phyloP scores from a whole-genome alignment of 2,888 invertebrate species.

The Trissolcus japonicus region DNA sequence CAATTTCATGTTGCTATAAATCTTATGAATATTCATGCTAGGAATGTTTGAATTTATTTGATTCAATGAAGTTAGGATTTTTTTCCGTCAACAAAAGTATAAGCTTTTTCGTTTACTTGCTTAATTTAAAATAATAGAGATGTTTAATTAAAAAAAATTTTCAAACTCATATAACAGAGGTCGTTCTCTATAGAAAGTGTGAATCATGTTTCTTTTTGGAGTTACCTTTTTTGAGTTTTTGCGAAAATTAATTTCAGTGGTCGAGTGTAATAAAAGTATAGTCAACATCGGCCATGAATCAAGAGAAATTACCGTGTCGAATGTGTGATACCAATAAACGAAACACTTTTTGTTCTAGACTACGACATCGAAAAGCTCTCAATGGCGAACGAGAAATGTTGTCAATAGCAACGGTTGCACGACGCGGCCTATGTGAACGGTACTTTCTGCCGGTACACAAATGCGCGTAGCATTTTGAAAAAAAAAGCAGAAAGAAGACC shows the following conservation, averaged over 20 bases:
- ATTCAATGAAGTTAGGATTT: too few species aligned
- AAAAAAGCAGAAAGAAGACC: conserved; percentile 43
- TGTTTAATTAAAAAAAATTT: too few species aligned
- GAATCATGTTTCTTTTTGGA: conserved; percentile 18
- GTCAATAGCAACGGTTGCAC: conserved; percentile 47
- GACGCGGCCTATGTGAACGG: conserved; percentile 35
- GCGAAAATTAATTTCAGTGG: conserved; percentile 55
- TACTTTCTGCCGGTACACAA: conserved; percentile 37
- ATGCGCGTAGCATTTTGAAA: conserved; percentile 33
- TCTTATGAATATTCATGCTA: too few species aligned
- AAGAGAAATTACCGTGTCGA: conserved; percentile 58
- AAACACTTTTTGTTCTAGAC: conserved; percentile 57
- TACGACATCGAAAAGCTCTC: conserved; percentile 59
- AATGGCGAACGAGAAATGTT: conserved; percentile 56
- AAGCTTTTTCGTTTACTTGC: too few species aligned
- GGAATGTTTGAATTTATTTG: too few species aligned
- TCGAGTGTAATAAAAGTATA: conserved; percentile 49
- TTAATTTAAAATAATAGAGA: too few species aligned
- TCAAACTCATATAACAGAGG: not conserved
- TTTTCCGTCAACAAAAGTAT: too few species aligned
- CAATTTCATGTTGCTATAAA: too few species aligned
- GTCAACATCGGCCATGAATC: conserved; percentile 54
- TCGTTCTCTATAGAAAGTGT: not conserved
- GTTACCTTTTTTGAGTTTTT: conserved; percentile 22
- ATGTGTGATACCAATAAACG: conserved; percentile 57